Percentiles rank a stretch among this genome's conserved stretches.
phyloP scores from a whole-genome alignment of 2,797 vertebrate species.

The Tokudaia tokunoshimensis region DNA sequence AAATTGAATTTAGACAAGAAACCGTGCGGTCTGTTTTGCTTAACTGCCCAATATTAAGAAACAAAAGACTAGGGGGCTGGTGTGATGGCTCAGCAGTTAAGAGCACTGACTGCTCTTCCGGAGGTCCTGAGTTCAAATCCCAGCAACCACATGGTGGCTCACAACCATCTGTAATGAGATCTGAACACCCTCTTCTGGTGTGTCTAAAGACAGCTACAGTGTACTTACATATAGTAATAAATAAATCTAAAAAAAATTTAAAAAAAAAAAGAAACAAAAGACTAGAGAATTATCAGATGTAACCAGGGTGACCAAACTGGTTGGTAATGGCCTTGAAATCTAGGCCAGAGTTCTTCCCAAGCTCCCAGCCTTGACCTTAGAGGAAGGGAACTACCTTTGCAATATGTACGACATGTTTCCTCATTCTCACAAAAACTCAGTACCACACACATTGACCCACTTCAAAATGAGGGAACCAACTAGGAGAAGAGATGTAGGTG shows the following conservation, averaged over 20 bases:
- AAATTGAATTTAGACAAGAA: constrained; percentile 60
- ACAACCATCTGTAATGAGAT: too few species aligned
- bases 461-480: constrained; percentile 55
- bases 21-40: constrained; percentile 53
- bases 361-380: not conserved
- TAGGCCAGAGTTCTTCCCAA: constrained; percentile 29
- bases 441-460: not conserved
- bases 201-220: too few species aligned
- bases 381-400: constrained; percentile 14
- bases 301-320: constrained; percentile 45
- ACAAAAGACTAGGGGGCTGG: not conserved
- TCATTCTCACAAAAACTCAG: constrained; percentile 35
- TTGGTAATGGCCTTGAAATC: not conserved
- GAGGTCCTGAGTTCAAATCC: too few species aligned
- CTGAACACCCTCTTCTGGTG: too few species aligned
- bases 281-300: constrained; percentile 50
- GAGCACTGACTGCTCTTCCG: too few species aligned
- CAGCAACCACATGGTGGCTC: too few species aligned
- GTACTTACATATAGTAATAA: too few species aligned
- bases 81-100: too few species aligned
- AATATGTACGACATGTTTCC: not conserved
- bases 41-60: constrained; percentile 50
- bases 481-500: constrained; percentile 61
- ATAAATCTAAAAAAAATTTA: too few species aligned
- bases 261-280: constrained; percentile 27